Evolutionary conservation across 2,888 invertebrate species (phyloP).

Genomic region (Euclidia mi): DNA sequence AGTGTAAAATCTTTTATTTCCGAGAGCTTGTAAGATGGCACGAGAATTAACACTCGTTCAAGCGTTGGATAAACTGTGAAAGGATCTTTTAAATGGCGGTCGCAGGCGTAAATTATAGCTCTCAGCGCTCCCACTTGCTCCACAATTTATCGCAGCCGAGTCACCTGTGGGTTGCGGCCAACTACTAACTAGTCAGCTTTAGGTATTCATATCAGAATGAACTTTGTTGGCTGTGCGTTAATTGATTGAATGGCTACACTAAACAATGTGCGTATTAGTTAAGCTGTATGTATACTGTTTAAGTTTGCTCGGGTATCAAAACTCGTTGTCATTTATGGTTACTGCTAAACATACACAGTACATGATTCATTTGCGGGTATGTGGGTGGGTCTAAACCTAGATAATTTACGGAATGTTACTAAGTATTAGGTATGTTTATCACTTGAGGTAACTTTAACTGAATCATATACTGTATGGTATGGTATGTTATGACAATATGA

Average conservation of each 20-base stretch:
- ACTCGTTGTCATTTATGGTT: no score
- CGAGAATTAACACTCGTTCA: conserved; percentile 62
- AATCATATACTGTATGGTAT: no score
- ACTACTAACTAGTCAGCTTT: conserved; percentile 39
- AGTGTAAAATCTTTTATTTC: conserved; percentile 59
- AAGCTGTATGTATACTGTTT: no score
- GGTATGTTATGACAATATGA: no score
- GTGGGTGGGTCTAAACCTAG: no score
- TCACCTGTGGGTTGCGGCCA: conserved; percentile 49
- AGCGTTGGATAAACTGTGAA: conserved; percentile 67
- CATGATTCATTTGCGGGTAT: no score
- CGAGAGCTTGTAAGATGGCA: conserved; percentile 29
- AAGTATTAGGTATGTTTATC: no score
- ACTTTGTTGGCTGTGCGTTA: background rate
- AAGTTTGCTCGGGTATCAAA: no score
- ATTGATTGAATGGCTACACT: background rate
- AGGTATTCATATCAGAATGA: conserved; percentile 21
- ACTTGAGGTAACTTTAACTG: no score
- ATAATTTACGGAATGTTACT: no score
- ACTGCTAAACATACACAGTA: no score
- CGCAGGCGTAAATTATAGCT: conserved; percentile 73
- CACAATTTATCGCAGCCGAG: conserved; percentile 67
- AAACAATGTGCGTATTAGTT: background rate
- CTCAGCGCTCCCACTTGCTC: conserved; percentile 67
- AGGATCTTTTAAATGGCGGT: conserved; percentile 73